phyloP scores from a whole-genome alignment of 2,797 vertebrate genomes.

The Rhynchonycteris naso region DNA sequence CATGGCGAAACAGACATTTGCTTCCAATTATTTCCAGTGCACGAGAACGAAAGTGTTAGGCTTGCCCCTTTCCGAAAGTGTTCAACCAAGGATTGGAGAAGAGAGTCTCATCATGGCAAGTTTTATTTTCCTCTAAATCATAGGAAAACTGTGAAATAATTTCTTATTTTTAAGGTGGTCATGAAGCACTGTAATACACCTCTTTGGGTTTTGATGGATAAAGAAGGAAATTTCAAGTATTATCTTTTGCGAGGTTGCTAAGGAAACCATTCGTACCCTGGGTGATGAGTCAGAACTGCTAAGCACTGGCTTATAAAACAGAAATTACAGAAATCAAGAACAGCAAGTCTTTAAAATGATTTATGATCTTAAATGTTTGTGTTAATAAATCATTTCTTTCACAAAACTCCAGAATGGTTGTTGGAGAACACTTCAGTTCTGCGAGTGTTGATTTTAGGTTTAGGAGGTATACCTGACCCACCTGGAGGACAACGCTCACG shows the following conservation, averaged over 20 bases:
- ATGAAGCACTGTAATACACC: constrained; percentile 75
- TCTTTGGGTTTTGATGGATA: constrained; percentile 75
- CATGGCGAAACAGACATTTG: constrained; percentile 57
- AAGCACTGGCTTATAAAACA: constrained; percentile 68
- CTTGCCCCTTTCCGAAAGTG: background rate
- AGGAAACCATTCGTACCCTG: constrained; percentile 83
- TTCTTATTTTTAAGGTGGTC: constrained; percentile 54
- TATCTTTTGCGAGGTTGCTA: constrained; percentile 82
- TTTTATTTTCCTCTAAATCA: constrained; percentile 52
- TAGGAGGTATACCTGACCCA: background rate
- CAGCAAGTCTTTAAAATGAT: constrained; percentile 54
- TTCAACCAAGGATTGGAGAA: background rate
- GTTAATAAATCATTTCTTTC: constrained; percentile 4
- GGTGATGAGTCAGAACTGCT: constrained; percentile 73
- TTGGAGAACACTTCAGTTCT: constrained; percentile 28
- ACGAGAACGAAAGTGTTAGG: background rate
- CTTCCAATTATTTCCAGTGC: constrained; percentile 47
- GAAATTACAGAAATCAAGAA: constrained; percentile 72
- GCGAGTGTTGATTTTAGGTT: background rate
- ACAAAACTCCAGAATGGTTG: constrained; percentile 40
- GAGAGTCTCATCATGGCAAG: constrained; percentile 1
- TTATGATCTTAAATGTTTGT: constrained; percentile 37
- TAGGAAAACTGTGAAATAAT: constrained; percentile 64
- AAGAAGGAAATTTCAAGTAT: constrained; percentile 72
- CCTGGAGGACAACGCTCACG: background rate